Percentiles rank a stretch among this genome's conserved stretches.
phyloP scores from a whole-genome alignment of 2,888 invertebrate genomes.

The Microplitis manilae region DNA sequence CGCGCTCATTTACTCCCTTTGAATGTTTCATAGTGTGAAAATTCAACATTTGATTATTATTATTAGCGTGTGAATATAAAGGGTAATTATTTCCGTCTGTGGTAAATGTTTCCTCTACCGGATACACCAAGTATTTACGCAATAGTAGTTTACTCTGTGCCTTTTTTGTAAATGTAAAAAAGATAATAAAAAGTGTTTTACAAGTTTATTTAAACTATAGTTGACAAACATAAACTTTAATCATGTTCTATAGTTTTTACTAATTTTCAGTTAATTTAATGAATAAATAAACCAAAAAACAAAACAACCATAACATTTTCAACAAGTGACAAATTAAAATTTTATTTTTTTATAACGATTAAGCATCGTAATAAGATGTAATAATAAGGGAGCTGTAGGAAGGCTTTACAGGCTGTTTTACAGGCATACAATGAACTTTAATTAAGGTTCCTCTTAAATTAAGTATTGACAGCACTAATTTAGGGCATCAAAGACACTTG shows the following conservation, averaged over 20 bases:
- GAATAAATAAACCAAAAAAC: too few relatives aligned
- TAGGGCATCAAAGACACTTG: not conserved
- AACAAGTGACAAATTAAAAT: too few relatives aligned
- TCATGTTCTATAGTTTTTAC: too few relatives aligned
- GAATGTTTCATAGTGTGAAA: slow-evolving; percentile 44
- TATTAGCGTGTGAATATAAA: slow-evolving; percentile 67
- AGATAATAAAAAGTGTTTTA: not conserved
- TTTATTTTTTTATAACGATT: too few relatives aligned
- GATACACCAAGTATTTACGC: slow-evolving; percentile 13
- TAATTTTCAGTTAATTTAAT: too few relatives aligned
- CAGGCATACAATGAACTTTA: not conserved
- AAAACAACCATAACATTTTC: too few relatives aligned
- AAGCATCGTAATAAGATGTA: too few relatives aligned
- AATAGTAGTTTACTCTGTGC: not conserved
- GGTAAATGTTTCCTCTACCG: slow-evolving; percentile 58
- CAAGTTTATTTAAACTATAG: not conserved
- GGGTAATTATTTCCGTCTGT: slow-evolving; percentile 67
- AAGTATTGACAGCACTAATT: not conserved
- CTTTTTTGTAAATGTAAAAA: not conserved
- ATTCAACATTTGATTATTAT: slow-evolving; percentile 60
- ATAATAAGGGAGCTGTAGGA: too few relatives aligned
- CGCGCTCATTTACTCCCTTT: slow-evolving; percentile 26
- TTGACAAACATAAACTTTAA: too few relatives aligned
- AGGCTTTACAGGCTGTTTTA: not conserved
- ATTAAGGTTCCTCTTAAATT: not conserved